Base-by-base conservation (phyloP, 2,113 vertebrate genomes). In the Paedocypris sp. region DNA sequence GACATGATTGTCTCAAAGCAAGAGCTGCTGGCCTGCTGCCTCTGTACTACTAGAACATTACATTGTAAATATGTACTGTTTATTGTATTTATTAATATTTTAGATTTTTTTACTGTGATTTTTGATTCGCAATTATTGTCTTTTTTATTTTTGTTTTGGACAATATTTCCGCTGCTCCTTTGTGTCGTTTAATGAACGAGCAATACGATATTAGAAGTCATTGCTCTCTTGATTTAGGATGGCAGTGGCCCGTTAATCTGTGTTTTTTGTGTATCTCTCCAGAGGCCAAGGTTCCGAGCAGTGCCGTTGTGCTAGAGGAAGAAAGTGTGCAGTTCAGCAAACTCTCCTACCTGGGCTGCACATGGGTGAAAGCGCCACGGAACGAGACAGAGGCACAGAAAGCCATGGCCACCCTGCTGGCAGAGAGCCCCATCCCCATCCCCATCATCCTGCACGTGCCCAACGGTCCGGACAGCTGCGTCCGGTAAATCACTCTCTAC, bases 241-340 rank as follows among this genome's bases (percentile, higher is more conserved):
- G n/a, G n/a, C n/a, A n/a, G n/a, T n/a, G n/a, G n/a, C n/a, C n/a
- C n/a, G n/a, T n/a, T n/a, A n/a, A n/a, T n/a, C n/a, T n/a, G n/a
- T n/a, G n/a, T 29, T 19, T 16, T 5, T 16, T 5, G 2, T 53
- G 16, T 39, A 15, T 45, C 36, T 4, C 15, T 11, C 26, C 33
- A 73, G 74, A 62, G 4, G 36, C 11, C 2, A 31, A 59, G 53
- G 60, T 68, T 0, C 43, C 51, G 9, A 45, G 13, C 3, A 72
- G 66, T 51, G 67, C 73, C 5, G 35, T 66, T 1, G 77, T 77
- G 22, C 73, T 66, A 53, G 94, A 99, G 60, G 95, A 99, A 76
- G 91, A 97, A 71, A 93, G 94, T 0, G 94, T 99, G 22, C 82
- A 92, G 73, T 99, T 99, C 80, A 94, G 93, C 77, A 97, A 99